Conservation (phyloP, 2,797 vertebrate genomes). For the Eulemur rubriventer region DNA sequence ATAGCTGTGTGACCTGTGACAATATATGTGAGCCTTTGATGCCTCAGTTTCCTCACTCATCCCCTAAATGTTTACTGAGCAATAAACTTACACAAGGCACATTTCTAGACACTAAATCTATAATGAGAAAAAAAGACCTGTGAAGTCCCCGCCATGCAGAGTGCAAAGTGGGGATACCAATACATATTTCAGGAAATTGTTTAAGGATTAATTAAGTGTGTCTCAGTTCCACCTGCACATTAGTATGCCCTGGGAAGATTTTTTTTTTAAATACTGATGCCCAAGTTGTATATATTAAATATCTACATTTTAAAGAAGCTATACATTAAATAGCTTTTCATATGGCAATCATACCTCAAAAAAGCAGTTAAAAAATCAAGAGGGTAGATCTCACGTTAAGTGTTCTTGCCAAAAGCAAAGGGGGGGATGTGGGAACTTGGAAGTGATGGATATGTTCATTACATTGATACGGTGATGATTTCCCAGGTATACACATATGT, state of each 20-base stretch:
- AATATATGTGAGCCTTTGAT: neutral
- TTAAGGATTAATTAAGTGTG: neutral
- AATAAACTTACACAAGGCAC: neutral
- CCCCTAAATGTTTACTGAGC: neutral
- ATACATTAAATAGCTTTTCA: neutral
- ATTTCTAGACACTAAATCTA: neutral
- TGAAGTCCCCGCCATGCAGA: neutral
- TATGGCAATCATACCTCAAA: neutral
- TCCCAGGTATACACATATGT: neutral
- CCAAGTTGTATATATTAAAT: neutral
- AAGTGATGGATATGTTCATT: neutral
- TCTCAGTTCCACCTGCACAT: neutral
- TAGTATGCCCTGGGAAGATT: neutral
- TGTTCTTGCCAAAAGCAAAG: too few relatives aligned
- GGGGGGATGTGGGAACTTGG: neutral
- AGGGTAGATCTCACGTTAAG: neutral
- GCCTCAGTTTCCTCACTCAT: neutral
- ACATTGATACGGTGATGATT: neutral
- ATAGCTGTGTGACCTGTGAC: too few relatives aligned
- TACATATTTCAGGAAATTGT: neutral
- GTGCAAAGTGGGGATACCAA: neutral
- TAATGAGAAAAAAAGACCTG: neutral
- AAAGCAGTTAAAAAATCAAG: neutral
- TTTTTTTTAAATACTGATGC: neutral
- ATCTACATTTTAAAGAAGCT: too few relatives aligned